Evolutionary conservation across 1,140 invertebrate genomes (phyloP), one percentile per base, ranked within the genome.

Genomic region (Coptotermes formosanus): DNA sequence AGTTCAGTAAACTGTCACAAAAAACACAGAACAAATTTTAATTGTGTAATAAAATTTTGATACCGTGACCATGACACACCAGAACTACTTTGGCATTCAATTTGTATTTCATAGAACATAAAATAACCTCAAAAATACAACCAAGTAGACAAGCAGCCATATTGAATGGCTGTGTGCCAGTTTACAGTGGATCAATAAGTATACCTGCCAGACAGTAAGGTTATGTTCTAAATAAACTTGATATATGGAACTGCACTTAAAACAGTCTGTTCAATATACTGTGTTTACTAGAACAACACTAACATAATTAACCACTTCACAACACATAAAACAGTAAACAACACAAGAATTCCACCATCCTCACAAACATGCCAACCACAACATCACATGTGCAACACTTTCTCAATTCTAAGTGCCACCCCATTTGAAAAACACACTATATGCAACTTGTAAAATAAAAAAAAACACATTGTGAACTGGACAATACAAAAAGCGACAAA

Each of bases 171-270:
- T n/a, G 25, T 75, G 64, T 75, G 64, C 64, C n/a, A 75, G 64
- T 75, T n/a, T 30, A 75, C 25, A 75, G 9, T 75, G 64, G 64
- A 75, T 75, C 64, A 75, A 75, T 75, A 75, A 30, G 64, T 75
- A 75, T 30, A n/a, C 64, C 64, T 75, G n/a, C 64, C 64, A 75
- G 64, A 25, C 64, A 75, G 64, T 75, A 75, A 75, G 64, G 64
- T 75, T 75, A 75, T 75, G 64, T 30, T 30, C 59, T n/a, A 64
- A 64, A 19, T 64, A 19, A 23, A 23, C 59, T 64, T 64, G 59
- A 64, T 23, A 64, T 64, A 64, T 64, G 6, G 19, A 75, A 75
- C 9, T 30, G 64, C 25, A 75, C n/a, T 75, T 6, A n/a, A 1
- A 75, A 16, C n/a, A 75, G 25, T n/a, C 25, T 25, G 64, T 30